phyloP scores from a whole-genome alignment of 1,140 invertebrate genomes.

The Lethocerus indicus region DNA sequence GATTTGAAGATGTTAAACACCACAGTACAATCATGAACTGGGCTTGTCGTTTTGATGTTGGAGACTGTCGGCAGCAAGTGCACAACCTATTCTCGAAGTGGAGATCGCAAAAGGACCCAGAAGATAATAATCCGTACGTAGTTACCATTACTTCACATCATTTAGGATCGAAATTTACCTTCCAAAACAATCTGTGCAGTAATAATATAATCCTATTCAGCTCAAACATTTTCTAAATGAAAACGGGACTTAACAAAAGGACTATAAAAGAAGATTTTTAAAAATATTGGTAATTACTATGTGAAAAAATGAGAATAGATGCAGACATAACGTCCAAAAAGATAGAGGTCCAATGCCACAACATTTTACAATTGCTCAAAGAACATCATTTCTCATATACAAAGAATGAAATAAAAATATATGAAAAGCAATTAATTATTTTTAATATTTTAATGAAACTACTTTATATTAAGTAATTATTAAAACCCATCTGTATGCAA shows the following conservation, averaged over 20 bases:
- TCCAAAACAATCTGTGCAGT: too few relatives aligned
- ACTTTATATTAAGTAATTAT: neutral
- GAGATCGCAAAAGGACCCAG: constrained; percentile 44
- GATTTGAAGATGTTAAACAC: neutral
- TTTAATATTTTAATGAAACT: constrained; percentile 1
- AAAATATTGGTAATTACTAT: too few relatives aligned
- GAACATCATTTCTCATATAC: too few relatives aligned
- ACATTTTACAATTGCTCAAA: neutral
- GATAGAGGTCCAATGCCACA: too few relatives aligned
- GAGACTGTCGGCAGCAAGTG: constrained; percentile 47
- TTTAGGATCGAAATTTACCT: too few relatives aligned
- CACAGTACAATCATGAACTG: constrained; percentile 26
- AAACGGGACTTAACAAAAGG: too few relatives aligned
- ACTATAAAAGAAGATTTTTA: too few relatives aligned
- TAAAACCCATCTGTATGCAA: neutral
- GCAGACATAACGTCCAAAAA: too few relatives aligned
- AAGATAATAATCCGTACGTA: constrained; percentile 52
- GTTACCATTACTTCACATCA: constrained; percentile 1
- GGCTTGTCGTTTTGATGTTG: constrained; percentile 49
- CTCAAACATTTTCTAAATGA: too few relatives aligned
- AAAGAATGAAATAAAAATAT: too few relatives aligned
- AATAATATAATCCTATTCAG: too few relatives aligned
- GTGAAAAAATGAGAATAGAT: too few relatives aligned
- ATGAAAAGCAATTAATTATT: neutral
- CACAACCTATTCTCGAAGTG: constrained; percentile 50